phyloP scores from a whole-genome alignment of 2,113 vertebrate species.

The Nycticryphes semicollaris region DNA sequence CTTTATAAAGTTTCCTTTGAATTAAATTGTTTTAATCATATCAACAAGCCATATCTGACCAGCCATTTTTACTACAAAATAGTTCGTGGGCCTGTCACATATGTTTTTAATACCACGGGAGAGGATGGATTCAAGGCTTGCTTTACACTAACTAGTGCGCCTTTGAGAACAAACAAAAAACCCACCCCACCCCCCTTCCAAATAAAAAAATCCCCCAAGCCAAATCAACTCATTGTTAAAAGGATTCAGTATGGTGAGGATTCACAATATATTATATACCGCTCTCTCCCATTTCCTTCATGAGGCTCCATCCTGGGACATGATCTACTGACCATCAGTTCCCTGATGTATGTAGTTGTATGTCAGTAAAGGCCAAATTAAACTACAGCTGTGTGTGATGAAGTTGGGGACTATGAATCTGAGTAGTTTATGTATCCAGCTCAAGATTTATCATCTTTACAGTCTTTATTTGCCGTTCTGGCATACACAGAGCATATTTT shows the following conservation, averaged over 20 bases:
- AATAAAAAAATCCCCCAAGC: background rate
- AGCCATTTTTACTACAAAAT: background rate
- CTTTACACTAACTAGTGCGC: background rate
- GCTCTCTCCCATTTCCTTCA: background rate
- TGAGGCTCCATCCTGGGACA: background rate
- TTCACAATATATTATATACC: background rate
- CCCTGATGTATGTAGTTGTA: background rate
- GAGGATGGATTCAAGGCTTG: background rate
- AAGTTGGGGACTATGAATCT: background rate
- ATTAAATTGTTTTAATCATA: background rate
- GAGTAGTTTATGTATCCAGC: background rate
- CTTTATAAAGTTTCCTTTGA: background rate
- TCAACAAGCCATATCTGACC: background rate
- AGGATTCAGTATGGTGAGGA: background rate
- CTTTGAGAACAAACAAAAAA: background rate
- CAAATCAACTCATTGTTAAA: background rate
- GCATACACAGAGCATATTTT: background rate
- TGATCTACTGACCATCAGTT: background rate
- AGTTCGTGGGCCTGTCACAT: background rate
- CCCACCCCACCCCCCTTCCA: background rate
- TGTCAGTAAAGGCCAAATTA: constrained; percentile 5
- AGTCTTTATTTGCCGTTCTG: constrained; percentile 29
- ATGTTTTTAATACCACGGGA: background rate
- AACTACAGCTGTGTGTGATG: background rate
- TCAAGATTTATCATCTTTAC: constrained; percentile 40